phyloP scores from a whole-genome alignment of 2,113 vertebrate genomes.

The Otocyon megalotis region DNA sequence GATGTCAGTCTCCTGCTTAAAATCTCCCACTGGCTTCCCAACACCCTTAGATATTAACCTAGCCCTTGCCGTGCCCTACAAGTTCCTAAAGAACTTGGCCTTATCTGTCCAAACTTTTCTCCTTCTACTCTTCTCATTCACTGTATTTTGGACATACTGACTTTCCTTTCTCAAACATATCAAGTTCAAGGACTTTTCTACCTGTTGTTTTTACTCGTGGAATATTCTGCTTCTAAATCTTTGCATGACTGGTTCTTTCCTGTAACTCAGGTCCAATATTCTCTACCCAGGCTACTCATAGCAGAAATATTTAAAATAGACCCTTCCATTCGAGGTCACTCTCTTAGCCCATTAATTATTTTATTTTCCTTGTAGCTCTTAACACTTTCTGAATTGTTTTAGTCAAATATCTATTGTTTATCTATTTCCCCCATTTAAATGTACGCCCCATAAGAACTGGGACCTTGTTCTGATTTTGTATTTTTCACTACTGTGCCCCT shows the following conservation, averaged over 20 bases:
- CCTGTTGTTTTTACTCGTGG: background rate
- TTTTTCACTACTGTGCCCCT: background rate
- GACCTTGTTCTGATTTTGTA: background rate
- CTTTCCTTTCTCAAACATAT: background rate
- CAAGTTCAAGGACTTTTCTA: background rate
- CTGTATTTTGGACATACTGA: background rate
- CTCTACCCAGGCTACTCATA: background rate
- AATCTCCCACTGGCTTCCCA: background rate
- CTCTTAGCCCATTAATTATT: background rate
- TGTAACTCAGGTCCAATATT: background rate
- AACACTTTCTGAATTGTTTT: conserved; percentile 12
- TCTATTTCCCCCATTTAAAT: conserved; percentile 20
- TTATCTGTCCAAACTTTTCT: background rate
- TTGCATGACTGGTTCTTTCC: background rate
- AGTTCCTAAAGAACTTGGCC: background rate
- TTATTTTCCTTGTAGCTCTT: background rate
- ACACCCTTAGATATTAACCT: background rate
- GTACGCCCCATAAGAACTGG: background rate
- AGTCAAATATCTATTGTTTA: background rate
- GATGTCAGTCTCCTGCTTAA: background rate
- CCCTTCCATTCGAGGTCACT: background rate
- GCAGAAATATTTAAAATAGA: background rate
- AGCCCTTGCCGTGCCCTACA: background rate
- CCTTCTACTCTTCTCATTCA: background rate
- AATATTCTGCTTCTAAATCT: background rate